phyloP scores from a whole-genome alignment of 1,140 invertebrate genomes.

The Hycleus cichorii region DNA sequence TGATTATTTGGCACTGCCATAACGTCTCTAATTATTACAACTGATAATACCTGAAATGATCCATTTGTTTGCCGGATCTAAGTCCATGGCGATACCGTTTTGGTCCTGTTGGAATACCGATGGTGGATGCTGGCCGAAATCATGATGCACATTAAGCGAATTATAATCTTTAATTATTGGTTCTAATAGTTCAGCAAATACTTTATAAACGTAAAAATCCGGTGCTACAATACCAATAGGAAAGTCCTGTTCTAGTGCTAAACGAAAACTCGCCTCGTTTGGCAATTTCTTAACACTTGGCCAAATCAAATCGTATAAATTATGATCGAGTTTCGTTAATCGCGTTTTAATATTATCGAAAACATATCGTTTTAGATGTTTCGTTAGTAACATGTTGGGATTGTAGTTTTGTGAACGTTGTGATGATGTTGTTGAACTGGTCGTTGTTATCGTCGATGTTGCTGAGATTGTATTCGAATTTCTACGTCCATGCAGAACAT shows the following conservation, averaged over 20 bases:
- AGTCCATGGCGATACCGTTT: conserved; percentile 50
- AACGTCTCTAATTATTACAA: too few species aligned
- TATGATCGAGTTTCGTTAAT: conserved; percentile 67
- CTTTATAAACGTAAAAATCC: conserved; percentile 72
- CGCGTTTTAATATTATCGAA: conserved; percentile 64
- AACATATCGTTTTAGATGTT: conserved; percentile 56
- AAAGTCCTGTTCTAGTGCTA: conserved; percentile 55
- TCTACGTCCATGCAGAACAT: conserved; percentile 53
- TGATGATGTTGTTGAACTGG: conserved; percentile 31
- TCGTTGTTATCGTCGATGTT: conserved; percentile 29
- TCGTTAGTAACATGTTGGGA: conserved; percentile 43
- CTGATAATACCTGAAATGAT: conserved; percentile 4
- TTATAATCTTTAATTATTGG: conserved; percentile 74
- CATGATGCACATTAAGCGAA: conserved; percentile 55
- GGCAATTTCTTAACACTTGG: conserved; percentile 67
- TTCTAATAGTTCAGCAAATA: conserved; percentile 68
- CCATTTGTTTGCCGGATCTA: conserved; percentile 51
- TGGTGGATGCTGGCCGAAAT: conserved; percentile 54
- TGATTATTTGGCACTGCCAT: too few species aligned
- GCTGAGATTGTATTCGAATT: conserved; percentile 35
- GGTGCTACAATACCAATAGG: conserved; percentile 66
- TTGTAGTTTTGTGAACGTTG: conserved; percentile 47
- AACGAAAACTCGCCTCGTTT: conserved; percentile 41
- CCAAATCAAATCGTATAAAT: conserved; percentile 74
- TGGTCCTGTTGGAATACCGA: conserved; percentile 39